These are phyloP conservation scores for Halcyon malimbica DNA, from an alignment of 2,113 vertebrate genomes.

Conservation along the genomic window DNA sequence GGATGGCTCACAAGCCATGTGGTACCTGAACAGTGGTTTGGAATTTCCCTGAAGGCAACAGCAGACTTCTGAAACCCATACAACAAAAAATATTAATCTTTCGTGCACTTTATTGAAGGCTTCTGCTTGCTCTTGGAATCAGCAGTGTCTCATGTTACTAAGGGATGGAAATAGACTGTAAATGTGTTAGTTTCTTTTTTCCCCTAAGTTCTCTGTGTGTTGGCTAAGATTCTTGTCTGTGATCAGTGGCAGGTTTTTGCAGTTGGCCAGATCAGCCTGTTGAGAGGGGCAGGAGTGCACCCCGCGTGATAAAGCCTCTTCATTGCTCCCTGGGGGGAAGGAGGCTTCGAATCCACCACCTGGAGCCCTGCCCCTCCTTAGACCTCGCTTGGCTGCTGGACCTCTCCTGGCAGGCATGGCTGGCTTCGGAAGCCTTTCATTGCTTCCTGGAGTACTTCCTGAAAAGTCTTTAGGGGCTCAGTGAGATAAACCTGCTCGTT, in stretches of 20 bases:
- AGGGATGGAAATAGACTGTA: neutral
- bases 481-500: conserved; percentile 19
- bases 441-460: conserved; percentile 61
- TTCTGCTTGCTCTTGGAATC: neutral
- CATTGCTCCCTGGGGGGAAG: neutral
- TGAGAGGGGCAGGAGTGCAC: neutral
- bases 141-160: neutral
- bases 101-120: neutral
- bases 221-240: neutral
- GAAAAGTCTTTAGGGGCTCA: conserved; percentile 35
- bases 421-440: conserved; percentile 54
- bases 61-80: neutral
- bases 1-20: neutral
- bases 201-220: neutral
- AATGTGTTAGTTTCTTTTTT: neutral
- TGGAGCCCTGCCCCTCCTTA: neutral
- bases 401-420: neutral
- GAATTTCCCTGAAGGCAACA: neutral
- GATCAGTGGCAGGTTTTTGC: neutral
- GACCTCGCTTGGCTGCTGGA: neutral
- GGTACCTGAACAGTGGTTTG: neutral
- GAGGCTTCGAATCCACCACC: neutral
- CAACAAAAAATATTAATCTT: neutral
- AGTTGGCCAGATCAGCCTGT: neutral
- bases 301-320: neutral